phyloP scores from a whole-genome alignment of 1,140 invertebrate genomes.

The Orchestia grillus region DNA sequence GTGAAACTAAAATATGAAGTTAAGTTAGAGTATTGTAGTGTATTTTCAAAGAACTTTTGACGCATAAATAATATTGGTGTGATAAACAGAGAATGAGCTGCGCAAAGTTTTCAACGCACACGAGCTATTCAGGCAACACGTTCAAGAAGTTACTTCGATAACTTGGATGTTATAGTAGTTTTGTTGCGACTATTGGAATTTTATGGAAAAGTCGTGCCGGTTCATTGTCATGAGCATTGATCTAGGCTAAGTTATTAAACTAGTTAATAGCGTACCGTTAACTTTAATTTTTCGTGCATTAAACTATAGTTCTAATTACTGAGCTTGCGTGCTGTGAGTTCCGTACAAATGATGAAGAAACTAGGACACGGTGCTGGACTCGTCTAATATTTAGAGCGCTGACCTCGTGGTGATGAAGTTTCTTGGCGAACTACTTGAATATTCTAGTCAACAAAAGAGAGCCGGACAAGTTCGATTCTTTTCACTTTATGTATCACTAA shows the following conservation, averaged over 20 bases:
- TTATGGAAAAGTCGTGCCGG: no score
- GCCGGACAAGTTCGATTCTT: not conserved
- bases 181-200: no score
- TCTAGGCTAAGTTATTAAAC: not conserved
- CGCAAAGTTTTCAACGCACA: no score
- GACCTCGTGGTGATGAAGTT: not conserved
- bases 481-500: not conserved
- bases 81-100: no score
- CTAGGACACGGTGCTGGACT: not conserved
- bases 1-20: no score
- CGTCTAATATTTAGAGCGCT: not conserved
- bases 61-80: no score
- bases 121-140: no score
- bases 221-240: not conserved
- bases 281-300: not conserved
- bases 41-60: no score
- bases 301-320: not conserved
- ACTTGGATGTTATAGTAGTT: no score
- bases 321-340: not conserved
- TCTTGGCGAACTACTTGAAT: not conserved
- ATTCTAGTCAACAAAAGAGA: not conserved
- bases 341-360: not conserved
- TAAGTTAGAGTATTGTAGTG: no score
- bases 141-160: no score
- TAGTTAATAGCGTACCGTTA: not conserved